Evolutionary conservation across 2,113 vertebrate genomes (phyloP).

Genomic region (Rhadina sibilatrix): DNA sequence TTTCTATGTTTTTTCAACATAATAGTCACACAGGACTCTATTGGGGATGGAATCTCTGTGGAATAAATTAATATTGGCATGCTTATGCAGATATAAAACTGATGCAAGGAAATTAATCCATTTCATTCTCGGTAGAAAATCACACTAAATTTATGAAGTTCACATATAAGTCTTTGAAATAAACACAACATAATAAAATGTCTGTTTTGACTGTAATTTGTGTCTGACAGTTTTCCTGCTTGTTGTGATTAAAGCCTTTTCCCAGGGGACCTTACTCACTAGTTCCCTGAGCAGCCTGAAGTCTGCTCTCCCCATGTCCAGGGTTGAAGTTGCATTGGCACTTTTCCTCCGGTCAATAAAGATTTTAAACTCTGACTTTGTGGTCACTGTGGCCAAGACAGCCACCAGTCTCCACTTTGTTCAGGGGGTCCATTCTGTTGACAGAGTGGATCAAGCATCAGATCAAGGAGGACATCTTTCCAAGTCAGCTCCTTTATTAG

Average conservation of each 20-base stretch:
- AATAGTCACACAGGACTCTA: not conserved
- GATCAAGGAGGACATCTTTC: not conserved
- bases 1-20: not conserved
- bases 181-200: not conserved
- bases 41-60: not conserved
- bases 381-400: fast-evolving
- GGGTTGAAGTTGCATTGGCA: not conserved
- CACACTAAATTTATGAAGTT: not conserved
- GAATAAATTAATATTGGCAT: not conserved
- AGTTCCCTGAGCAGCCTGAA: not conserved
- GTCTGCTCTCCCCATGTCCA: not conserved
- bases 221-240: not conserved
- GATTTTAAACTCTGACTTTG: not conserved
- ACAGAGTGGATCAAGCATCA: not conserved
- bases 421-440: not conserved
- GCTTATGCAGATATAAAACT: not conserved
- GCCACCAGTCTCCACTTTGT: not conserved
- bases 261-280: no score
- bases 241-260: not conserved
- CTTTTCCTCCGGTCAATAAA: not conserved
- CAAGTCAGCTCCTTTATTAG: no score
- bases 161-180: not conserved
- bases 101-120: not conserved
- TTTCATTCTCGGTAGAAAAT: not conserved
- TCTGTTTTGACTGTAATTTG: not conserved